Percentiles rank a stretch among this genome's conserved stretches.
phyloP scores from a whole-genome alignment of 2,113 vertebrate species.

The Melozone crissalis region DNA sequence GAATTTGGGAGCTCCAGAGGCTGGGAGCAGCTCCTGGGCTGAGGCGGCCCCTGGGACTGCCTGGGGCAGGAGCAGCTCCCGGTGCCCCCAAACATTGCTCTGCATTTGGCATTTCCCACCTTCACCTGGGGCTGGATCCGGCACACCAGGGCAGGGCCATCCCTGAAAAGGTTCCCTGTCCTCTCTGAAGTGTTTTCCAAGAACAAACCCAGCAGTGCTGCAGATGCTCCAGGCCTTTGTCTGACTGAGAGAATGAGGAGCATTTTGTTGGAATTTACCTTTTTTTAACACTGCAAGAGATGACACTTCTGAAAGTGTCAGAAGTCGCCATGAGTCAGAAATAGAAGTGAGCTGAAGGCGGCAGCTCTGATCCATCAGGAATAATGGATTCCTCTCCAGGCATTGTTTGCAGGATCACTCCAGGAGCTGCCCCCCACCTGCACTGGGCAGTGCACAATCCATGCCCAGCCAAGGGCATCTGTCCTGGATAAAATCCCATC shows the following conservation, averaged over 20 bases:
- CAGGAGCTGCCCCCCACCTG: neutral
- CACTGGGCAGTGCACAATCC: fast-evolving
- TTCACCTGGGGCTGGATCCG: neutral
- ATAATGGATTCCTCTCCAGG: neutral
- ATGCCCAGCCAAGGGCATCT: neutral
- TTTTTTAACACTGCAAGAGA: neutral
- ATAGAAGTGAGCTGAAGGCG: neutral
- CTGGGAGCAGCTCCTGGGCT: neutral
- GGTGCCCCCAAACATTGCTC: neutral
- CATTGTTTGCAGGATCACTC: neutral
- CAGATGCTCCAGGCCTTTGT: neutral
- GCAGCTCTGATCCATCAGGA: neutral
- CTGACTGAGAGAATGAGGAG: neutral
- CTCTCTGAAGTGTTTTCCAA: neutral
- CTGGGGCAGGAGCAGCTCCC: neutral
- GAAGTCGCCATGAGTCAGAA: neutral
- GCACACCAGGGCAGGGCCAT: neutral
- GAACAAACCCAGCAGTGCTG: neutral
- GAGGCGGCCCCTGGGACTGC: neutral
- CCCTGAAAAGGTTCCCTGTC: neutral
- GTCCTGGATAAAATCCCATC: neutral
- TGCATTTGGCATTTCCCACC: neutral
- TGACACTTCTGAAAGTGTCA: neutral
- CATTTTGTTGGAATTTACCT: neutral
- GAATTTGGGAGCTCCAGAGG: neutral